Evolutionary conservation across 2,113 vertebrate species (phyloP).

Genomic region (Acrocephalus kingi): DNA sequence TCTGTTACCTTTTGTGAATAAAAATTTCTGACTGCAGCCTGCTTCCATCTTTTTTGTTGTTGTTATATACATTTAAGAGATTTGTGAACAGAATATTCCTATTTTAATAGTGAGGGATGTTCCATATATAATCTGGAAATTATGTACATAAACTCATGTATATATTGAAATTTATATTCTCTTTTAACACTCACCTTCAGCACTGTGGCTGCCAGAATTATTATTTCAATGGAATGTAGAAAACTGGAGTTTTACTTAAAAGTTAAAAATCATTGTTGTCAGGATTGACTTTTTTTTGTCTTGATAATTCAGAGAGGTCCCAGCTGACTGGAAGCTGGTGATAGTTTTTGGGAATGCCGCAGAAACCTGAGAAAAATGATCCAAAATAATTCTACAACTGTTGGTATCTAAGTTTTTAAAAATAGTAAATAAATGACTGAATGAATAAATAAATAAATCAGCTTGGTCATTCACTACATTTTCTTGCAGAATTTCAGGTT

Average conservation of each 20-base stretch:
- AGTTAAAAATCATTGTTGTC: neutral
- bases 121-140: neutral
- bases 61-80: neutral
- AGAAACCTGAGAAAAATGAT: neutral
- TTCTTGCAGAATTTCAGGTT: neutral
- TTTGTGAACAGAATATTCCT: neutral
- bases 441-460: neutral
- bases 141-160: fast-evolving
- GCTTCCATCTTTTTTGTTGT: neutral
- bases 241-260: neutral
- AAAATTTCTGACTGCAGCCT: neutral
- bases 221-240: neutral
- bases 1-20: neutral
- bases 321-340: neutral
- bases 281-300: neutral
- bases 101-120: neutral
- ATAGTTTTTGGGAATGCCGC: neutral
- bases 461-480: too few species aligned
- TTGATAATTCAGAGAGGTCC: too few species aligned
- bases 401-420: neutral
- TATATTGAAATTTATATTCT: neutral
- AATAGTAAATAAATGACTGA: neutral
- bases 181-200: neutral
- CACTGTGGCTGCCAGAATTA: neutral
- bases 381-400: neutral